Evolutionary conservation across 2,797 vertebrate species (phyloP), one percentile per base, ranked within the genome.

Genomic region (Eidolon dupreanum): DNA sequence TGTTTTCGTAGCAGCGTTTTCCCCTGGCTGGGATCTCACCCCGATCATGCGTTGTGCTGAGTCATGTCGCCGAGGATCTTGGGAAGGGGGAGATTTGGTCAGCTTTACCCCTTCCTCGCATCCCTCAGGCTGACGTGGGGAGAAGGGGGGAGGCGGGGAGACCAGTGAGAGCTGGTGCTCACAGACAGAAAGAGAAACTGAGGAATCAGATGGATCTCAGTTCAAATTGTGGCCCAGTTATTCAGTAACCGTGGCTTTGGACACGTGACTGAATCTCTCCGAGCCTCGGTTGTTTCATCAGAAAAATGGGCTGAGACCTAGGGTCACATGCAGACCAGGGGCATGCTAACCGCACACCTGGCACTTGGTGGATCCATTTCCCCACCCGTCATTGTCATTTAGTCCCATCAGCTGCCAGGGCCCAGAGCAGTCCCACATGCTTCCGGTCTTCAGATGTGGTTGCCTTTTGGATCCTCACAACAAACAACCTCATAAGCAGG

Each of bases 41-140:
- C 61, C 28, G 28, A 49, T 61, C 46, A 24, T 3, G 7, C n/a
- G 17, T 6, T 53, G 22, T 9, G 1, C 9, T 57, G 33, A 70
- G 22, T 53, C 20, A 0, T 3, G 36, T 68, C 8, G 2, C 55
- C 0, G 0, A 36, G 43, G 53, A 36, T 38, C 16, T 71, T n/a
- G 46, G 77, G 43, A 83, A 82, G 26, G 12, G 22, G 43, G 73
- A 66, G n/a, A 36, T 11, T 46, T 26, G 36, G 55, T 61, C 33
- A 43, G 36, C 59, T 43, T 63, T 36, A 20, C 36, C 71, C 36
- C 3, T 79, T 77, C 31, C 19, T 65, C 3, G 28, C 57, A 17
- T 77, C 36, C 49, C 15, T 22, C 31, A 59, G 53, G 53, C 61
- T 77, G 36, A 28, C 4, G 0, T 4, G 2, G 15, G 41, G 51